Base-by-base conservation (phyloP, 2,797 vertebrate species). In the Semaprochilodus insignis region DNA sequence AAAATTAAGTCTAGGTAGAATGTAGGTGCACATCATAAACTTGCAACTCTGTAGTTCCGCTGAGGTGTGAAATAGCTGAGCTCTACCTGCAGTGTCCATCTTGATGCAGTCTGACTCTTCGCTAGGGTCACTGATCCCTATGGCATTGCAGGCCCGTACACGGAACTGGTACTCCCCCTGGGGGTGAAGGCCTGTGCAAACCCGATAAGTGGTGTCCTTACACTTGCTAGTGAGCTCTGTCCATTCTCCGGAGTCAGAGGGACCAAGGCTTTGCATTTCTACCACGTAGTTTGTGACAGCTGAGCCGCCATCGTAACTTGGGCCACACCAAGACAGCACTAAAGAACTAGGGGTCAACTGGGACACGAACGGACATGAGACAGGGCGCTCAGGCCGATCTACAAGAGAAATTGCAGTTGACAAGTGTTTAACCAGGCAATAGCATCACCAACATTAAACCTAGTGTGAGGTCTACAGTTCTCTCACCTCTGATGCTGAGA, bases 241-340 rank as follows among this genome's bases (percentile, higher is more conserved):
- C 95, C 96, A 96, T 80, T 65, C 85, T 1, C 63, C 83, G 0
- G 85, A 72, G 15, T 83, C 31, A 10, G 65, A 72, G 0, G 2
- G 60, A 17, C 86, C 88, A 2, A 90, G 90, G 19, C 67, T 82
- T 78, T 84, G 87, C 74, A 89, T 81, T 81, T 96, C 95, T 10
- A 96, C 87, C 3, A 92, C 87, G 86, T 96, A 96, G 51, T 91
- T 92, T 55, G 93, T 82, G 65, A 96, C 88, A 0, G 93, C 93
- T 0, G 92, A 92, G 78, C 96, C 95, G 0, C 96, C 95, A 62
- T 96, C 95, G 21, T 94, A 96, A 83, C 88, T 88, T 15, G 95
- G 94, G 0, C 96, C 95, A 0, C 91, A 93, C 95, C 95, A 96
- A 82, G 94, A 95, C 69, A 96, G 90, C 51, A 94, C 94, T 83